Base-by-base conservation (phyloP, 2,113 vertebrate genomes). In the Dipodomys merriami region DNA sequence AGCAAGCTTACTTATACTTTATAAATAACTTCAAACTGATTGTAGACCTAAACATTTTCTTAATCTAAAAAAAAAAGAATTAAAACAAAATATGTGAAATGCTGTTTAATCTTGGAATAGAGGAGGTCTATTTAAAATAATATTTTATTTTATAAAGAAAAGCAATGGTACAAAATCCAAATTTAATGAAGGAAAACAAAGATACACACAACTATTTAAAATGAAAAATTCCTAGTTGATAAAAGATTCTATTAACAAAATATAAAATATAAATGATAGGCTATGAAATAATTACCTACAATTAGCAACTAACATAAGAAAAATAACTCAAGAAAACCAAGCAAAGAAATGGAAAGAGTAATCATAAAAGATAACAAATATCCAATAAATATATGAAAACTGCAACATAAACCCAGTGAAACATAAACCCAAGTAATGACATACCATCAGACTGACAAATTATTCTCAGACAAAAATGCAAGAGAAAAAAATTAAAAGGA, bases 1-100 rank as follows among this genome's bases (percentile, higher is more conserved):
- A 49, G 81, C 0, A 71, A 64, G 62, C 23, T 23, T 20, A 20
- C 15, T 83, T 35, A 90, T 10, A 79, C 12, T 85, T 91, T 16
- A 27, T 62, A 72, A 87, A 68, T 88, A 92, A 95, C 35, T 92
- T 15, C 22, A 81, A 95, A 74, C 3, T 53, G 25, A 91, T 67
- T 82, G 64, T 77, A 69, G 13, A 76, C 2, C 5, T 82, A 74
- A 78, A 27, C 64, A 27, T 74, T 85, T 62, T 71, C 65, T 95
- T 62, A 39, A 68, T 35, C 79, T 92, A 89, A 91, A 92, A 88
- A 78, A 6, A 2, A 23, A 83, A 57, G 15, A 57, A 57, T 11
- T 92, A 57, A 62, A 91, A 92, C 65, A 67, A 83, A 89, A 89
- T 72, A 81, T 65, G n/a, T 44, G 16, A 83, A 35, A 64, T 44